phyloP scores from a whole-genome alignment of 2,888 invertebrate species.

The Tortricodes alternella region DNA sequence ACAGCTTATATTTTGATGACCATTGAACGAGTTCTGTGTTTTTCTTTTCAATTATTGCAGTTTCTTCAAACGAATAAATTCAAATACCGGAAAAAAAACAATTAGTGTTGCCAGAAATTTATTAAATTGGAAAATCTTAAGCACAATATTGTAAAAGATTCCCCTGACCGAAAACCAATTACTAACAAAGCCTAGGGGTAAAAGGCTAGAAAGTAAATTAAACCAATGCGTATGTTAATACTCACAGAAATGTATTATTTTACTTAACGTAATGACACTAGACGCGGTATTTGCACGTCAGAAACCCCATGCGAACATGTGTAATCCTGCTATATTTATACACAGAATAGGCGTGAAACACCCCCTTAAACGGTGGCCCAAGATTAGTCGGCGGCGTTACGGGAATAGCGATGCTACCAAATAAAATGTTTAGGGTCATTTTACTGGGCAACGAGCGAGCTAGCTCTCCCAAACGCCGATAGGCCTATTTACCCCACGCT shows the following conservation, averaged over 20 bases:
- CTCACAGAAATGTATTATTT: slow-evolving; percentile 25
- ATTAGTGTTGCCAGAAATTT: background rate
- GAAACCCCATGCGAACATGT: slow-evolving; percentile 51
- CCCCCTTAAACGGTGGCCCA: slow-evolving; percentile 72
- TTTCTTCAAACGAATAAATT: too few species aligned
- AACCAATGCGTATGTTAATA: slow-evolving; percentile 20
- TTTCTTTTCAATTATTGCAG: too few species aligned
- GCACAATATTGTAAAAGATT: slow-evolving; percentile 1
- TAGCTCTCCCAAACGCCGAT: slow-evolving; percentile 76
- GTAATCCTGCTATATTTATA: slow-evolving; percentile 67
- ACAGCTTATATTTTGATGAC: too few species aligned
- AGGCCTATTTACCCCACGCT: slow-evolving; percentile 72
- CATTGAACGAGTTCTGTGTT: too few species aligned
- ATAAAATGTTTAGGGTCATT: slow-evolving; percentile 83
- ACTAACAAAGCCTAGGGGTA: background rate
- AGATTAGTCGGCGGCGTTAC: slow-evolving; percentile 77
- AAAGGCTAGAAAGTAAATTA: slow-evolving; percentile 18
- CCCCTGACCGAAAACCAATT: slow-evolving; percentile 5
- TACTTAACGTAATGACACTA: slow-evolving; percentile 28
- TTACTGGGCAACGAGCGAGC: slow-evolving; percentile 73
- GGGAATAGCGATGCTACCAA: slow-evolving; percentile 74
- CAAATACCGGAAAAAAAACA: too few species aligned
- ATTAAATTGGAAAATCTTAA: background rate
- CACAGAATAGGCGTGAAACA: slow-evolving; percentile 67
- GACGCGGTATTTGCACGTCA: slow-evolving; percentile 37